phyloP scores from a whole-genome alignment of 2,888 invertebrate species.

The Apocheima hispidaria region DNA sequence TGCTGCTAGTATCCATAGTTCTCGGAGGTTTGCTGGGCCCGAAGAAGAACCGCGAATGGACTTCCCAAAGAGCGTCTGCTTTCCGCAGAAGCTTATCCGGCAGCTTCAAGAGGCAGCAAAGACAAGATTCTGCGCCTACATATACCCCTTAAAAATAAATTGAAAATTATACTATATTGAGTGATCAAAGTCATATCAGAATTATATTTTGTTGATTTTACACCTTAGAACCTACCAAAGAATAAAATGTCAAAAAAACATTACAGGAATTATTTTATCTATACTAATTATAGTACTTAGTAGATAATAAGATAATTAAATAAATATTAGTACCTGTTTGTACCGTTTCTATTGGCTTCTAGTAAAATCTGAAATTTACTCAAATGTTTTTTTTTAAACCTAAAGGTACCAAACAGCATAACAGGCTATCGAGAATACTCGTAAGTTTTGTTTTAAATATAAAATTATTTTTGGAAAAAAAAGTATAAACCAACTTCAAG shows the following conservation, averaged over 20 bases:
- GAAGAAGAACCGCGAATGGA: slow-evolving; percentile 66
- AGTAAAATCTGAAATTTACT: not conserved
- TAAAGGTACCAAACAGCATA: too few relatives aligned
- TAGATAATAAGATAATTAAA: not conserved
- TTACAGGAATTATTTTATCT: not conserved
- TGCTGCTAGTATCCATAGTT: slow-evolving; percentile 49
- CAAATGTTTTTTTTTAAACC: not conserved
- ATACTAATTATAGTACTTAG: not conserved
- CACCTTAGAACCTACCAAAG: slow-evolving; percentile 1
- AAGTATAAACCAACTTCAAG: too few relatives aligned
- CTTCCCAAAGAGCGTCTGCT: slow-evolving; percentile 48
- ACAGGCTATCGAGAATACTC: too few relatives aligned
- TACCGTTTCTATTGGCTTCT: not conserved
- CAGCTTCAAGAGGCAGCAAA: slow-evolving; percentile 54
- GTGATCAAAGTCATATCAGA: too few relatives aligned
- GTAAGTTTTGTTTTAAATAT: too few relatives aligned
- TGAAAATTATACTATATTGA: not conserved
- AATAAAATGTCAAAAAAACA: not conserved
- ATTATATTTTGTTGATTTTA: not conserved
- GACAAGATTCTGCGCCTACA: slow-evolving; percentile 20
- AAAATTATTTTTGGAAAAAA: too few relatives aligned
- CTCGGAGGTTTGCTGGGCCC: slow-evolving; percentile 50
- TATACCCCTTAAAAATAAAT: slow-evolving; percentile 1
- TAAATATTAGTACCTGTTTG: not conserved
- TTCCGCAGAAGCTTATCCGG: slow-evolving; percentile 54